Conservation (phyloP, 2,797 vertebrate genomes). For the Periparus ater region DNA sequence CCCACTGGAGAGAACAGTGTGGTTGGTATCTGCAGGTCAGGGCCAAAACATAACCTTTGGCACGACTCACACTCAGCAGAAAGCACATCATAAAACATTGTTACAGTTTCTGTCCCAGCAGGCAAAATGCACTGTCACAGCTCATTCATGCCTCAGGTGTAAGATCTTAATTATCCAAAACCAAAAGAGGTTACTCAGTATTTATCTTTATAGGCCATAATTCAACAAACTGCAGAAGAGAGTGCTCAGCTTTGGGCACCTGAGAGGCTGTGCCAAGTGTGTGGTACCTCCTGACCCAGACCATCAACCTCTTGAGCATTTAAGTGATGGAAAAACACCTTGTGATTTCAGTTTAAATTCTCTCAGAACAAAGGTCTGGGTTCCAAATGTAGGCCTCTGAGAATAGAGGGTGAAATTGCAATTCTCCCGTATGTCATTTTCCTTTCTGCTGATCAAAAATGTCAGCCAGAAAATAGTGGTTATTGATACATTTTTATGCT, state of each 20-base stretch:
- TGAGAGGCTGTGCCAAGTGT: neutral
- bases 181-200: neutral
- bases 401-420: neutral
- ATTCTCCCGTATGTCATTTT: neutral
- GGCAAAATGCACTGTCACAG: neutral
- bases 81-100: neutral
- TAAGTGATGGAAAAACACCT: neutral
- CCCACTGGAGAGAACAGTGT: neutral
- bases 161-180: neutral
- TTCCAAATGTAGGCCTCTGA: neutral
- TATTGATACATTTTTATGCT: neutral
- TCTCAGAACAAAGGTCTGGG: neutral
- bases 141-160: neutral
- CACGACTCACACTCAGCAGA: neutral
- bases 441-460: neutral
- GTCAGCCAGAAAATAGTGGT: neutral
- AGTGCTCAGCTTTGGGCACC: neutral
- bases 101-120: neutral
- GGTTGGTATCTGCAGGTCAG: neutral
- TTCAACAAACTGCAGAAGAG: neutral
- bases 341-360: neutral
- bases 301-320: neutral
- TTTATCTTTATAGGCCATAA: neutral
- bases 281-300: neutral
- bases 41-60: neutral